Evolutionary conservation across 2,888 invertebrate genomes (phyloP).

Genomic region (Aspidiotus destructor): DNA sequence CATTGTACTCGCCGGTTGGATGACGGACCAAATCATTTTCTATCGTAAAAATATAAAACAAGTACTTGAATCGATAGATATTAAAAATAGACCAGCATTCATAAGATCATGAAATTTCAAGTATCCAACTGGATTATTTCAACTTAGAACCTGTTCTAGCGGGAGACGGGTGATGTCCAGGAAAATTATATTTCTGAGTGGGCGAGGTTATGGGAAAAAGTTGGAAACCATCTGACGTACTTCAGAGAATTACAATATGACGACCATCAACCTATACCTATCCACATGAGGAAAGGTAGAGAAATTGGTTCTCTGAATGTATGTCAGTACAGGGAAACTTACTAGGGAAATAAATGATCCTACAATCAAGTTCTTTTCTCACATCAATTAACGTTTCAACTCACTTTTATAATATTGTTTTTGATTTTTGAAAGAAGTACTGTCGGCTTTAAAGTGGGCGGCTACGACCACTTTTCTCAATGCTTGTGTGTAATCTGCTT

Average conservation of each 20-base stretch:
- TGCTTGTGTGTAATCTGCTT: too few species aligned
- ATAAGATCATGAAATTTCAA: neutral
- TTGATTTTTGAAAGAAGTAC: neutral
- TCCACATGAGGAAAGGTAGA: too few species aligned
- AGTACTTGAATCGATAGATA: neutral
- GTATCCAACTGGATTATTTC: neutral
- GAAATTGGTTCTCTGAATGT: too few species aligned
- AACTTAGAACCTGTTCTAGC: neutral
- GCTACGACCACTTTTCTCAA: neutral
- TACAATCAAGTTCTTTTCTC: too few species aligned
- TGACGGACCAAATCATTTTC: neutral
- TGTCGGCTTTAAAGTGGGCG: conserved; percentile 4
- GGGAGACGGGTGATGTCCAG: neutral
- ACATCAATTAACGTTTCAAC: neutral
- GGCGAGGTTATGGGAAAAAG: too few species aligned
- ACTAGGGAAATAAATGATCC: too few species aligned
- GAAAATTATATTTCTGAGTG: too few species aligned
- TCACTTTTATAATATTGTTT: neutral
- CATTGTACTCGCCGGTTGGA: neutral
- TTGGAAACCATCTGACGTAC: too few species aligned
- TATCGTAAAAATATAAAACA: neutral
- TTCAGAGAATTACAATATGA: too few species aligned
- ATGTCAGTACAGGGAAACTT: too few species aligned
- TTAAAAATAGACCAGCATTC: neutral
- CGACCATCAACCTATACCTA: too few species aligned